A percentile compares a stretch with the other conserved stretches of the same genome.
Evolutionary conservation across 1,140 invertebrate species (phyloP).

Genomic region (Leptinotarsa undecemlineata): DNA sequence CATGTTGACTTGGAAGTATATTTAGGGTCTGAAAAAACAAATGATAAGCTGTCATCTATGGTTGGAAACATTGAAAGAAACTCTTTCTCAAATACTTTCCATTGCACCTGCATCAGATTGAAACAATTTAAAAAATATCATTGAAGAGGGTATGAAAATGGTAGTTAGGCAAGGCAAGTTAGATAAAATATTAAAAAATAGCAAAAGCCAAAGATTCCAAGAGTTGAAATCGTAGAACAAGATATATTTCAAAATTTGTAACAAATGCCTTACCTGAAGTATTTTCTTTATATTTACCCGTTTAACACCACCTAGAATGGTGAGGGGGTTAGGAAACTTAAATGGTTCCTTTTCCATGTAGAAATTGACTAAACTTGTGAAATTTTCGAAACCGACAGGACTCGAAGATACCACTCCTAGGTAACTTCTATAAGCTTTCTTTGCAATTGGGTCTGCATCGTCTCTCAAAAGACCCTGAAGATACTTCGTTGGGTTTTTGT

Average conservation of each 20-base stretch:
- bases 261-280: slow-evolving; percentile 8
- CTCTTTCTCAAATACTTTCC: too few relatives aligned
- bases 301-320: slow-evolving; percentile 70
- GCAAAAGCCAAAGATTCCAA: background rate
- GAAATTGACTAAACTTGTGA: slow-evolving; percentile 75
- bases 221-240: background rate
- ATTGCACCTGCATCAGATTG: too few relatives aligned
- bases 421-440: slow-evolving; percentile 71
- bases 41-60: too few relatives aligned
- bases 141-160: too few relatives aligned
- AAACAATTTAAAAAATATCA: too few relatives aligned
- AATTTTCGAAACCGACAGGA: slow-evolving; percentile 72
- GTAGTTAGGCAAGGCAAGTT: background rate
- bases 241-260: background rate
- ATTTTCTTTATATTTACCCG: slow-evolving; percentile 60
- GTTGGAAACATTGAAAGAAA: too few relatives aligned
- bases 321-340: slow-evolving; percentile 79
- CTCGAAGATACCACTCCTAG: slow-evolving; percentile 74
- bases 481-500: slow-evolving; percentile 73
- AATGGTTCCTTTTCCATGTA: slow-evolving; percentile 82
- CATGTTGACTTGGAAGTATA: too few relatives aligned
- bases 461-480: slow-evolving; percentile 73
- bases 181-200: background rate
- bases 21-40: too few relatives aligned
- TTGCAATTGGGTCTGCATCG: slow-evolving; percentile 58